A percentile compares a stretch with the other conserved stretches of the same genome.
Evolutionary conservation across 1,140 invertebrate genomes (phyloP).

Genomic region (Pseudomyrmex gracilis): DNA sequence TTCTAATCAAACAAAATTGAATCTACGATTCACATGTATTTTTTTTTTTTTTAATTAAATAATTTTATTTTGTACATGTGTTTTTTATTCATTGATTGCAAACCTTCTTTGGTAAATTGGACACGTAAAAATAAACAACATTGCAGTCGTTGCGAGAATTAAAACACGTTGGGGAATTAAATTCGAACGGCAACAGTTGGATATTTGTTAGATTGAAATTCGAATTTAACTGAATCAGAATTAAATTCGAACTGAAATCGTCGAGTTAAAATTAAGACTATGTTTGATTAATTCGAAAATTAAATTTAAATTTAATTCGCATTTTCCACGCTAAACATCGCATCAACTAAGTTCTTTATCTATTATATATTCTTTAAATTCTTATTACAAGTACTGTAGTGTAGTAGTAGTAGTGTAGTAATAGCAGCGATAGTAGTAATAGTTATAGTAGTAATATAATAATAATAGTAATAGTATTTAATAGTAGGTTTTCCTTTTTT

Average conservation of each 20-base stretch:
- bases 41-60: no score
- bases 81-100: not conserved
- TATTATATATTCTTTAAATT: conserved; percentile 77
- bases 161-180: not conserved
- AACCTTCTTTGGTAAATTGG: not conserved
- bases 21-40: not conserved
- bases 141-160: not conserved
- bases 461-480: conserved; percentile 76
- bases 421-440: conserved; percentile 68
- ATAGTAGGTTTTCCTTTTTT: conserved; percentile 76
- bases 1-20: conserved; percentile 18
- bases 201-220: conserved; percentile 15
- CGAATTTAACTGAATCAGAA: conserved; percentile 44
- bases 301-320: conserved; percentile 61
- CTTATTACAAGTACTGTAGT: conserved; percentile 77
- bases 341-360: conserved; percentile 74
- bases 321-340: conserved; percentile 67
- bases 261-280: conserved; percentile 35
- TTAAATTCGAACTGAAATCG: conserved; percentile 27
- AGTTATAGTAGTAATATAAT: conserved; percentile 68
- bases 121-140: not conserved
- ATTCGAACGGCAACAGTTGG: not conserved
- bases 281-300: conserved; percentile 50
- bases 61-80: not conserved
- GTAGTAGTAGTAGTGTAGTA: conserved; percentile 57